phyloP scores from a whole-genome alignment of 2,888 invertebrate genomes.

The Tinea trinotella region DNA sequence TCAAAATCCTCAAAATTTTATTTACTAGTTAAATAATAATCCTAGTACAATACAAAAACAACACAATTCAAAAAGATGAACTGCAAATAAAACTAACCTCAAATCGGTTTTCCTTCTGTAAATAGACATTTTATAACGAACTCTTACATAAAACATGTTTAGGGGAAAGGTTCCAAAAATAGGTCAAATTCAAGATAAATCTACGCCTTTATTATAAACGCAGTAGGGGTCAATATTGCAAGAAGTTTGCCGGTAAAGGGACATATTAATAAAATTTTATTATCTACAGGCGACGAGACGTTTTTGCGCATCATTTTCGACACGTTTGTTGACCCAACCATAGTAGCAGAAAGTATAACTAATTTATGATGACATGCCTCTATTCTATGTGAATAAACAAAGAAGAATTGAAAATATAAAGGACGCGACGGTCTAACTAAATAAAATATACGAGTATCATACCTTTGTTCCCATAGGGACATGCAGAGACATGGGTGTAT shows the following conservation, averaged over 20 bases:
- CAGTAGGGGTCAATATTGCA: neutral
- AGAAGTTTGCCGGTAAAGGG: neutral
- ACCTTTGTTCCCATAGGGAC: too few species aligned
- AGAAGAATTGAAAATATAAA: neutral
- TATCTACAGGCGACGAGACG: neutral
- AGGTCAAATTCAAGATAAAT: conserved; percentile 12
- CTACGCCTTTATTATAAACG: neutral
- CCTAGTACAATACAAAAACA: too few species aligned
- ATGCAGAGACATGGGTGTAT: too few species aligned
- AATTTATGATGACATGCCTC: neutral
- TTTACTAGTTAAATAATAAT: too few species aligned
- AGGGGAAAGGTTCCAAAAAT: conserved; percentile 2
- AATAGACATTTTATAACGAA: conserved; percentile 8
- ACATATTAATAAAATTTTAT: conserved; percentile 12
- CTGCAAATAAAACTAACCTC: too few species aligned
- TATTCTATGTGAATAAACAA: neutral
- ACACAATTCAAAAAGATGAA: too few species aligned
- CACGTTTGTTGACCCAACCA: neutral
- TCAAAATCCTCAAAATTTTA: too few species aligned
- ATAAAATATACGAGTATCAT: too few species aligned
- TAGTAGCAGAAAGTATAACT: neutral
- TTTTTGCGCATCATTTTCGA: neutral
- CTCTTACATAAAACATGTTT: conserved; percentile 12
- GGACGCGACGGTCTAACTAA: neutral
- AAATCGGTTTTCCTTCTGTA: neutral